Base-by-base conservation (phyloP, 2,113 vertebrate species). In the Gadus chalcogrammus region DNA sequence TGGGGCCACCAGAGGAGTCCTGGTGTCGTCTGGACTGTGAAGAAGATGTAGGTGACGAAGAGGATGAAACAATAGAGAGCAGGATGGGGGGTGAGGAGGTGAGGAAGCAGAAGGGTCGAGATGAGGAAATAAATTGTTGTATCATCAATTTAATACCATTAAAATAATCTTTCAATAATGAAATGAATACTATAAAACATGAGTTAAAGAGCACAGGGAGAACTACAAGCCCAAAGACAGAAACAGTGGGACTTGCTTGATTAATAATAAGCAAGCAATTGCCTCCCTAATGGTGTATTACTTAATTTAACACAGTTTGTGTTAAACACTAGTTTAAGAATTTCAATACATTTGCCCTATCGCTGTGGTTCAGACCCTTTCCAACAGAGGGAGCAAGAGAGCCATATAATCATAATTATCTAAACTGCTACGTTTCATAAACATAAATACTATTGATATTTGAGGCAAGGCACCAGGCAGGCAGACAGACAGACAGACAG, bases 21-120 rank as follows among this genome's bases (percentile, higher is more conserved):
- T 97, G 96, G 76, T 98, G 96, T 91, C 95, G 94, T 94, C 96
- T 97, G 94, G 93, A 95, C 97, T 99, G 92, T 69, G 80, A 81
- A 80, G 80, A 84, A 73, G 77, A 48, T 79, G 73, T 56, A 73
- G 78, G 71, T 61, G 72, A 80, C 27, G 72, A 73, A 80, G 72
- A 72, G 70, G 70, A 56, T 8, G 18, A 62, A 20, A 35, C 4
- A 70, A 61, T 15, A 70, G 38, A 60, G 38, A 4, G 55, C 31
- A 22, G 18, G 27, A 15, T n/a, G 38, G 15, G 15, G 27, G 16
- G 24, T n/a, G 5, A 62, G 38, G 55, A 15, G 15, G 6, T 17
- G 5, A 3, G 8, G n/a, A 35, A 35, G 31, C 4, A 22, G 22
- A 81, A 55, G 53, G 53, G 53, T 15, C 53, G 16, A 55, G 53